These are phyloP conservation scores for Hydrozoanthus tunicans DNA, from an alignment of 64 coral and sea anemone species.

Conservation along the genomic window DNA sequence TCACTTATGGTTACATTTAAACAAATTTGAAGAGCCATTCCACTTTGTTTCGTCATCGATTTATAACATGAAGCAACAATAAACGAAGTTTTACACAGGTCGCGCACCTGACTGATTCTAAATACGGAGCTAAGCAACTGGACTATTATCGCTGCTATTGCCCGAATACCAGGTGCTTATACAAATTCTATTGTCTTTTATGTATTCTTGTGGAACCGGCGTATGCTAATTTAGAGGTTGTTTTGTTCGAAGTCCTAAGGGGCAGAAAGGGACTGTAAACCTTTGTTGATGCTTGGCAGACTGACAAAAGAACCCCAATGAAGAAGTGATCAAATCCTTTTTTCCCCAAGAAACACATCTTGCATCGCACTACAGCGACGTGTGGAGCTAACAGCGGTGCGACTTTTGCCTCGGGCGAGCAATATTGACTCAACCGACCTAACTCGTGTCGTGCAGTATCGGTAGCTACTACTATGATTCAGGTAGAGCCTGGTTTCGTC, in stretches of 20 bases:
- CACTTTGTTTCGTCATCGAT: too few relatives aligned
- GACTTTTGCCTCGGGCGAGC: not conserved
- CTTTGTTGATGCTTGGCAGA: not conserved
- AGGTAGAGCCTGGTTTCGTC: too few relatives aligned
- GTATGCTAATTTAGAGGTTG: not conserved
- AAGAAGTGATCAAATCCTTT: not conserved
- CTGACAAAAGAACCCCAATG: not conserved
- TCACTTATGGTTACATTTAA: too few relatives aligned
- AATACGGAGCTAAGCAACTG: not conserved
- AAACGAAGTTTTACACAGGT: too few relatives aligned
- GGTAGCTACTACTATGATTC: not conserved
- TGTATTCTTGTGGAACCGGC: not conserved
- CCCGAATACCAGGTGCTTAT: not conserved
- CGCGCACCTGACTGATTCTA: not conserved
- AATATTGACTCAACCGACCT: not conserved
- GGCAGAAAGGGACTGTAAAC: not conserved
- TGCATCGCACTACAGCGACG: too few relatives aligned
- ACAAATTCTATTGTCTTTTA: conserved; percentile 10
- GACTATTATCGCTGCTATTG: not conserved
- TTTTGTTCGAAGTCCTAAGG: not conserved
- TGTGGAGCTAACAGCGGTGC: too few relatives aligned
- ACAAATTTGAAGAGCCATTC: too few relatives aligned
- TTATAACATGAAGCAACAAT: too few relatives aligned
- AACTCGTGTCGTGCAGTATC: not conserved
- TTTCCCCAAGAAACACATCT: not conserved